These are phyloP conservation scores for Psix sp. DNA, from an alignment of 1,140 invertebrate species.

Conservation along the genomic window DNA sequence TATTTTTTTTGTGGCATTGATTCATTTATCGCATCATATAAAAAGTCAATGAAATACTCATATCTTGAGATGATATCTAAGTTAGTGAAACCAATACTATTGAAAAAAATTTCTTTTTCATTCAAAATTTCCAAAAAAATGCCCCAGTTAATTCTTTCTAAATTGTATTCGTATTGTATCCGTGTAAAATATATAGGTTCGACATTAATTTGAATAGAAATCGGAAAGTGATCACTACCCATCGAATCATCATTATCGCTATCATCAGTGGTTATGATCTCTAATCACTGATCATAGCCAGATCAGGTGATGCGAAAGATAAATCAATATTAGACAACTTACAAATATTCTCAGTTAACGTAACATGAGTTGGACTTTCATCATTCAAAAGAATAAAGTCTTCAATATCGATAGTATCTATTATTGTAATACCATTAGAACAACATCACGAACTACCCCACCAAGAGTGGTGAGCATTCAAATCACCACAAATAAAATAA, in stretches of 20 bases:
- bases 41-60: no score
- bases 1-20: no score
- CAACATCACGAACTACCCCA: conserved; percentile 3
- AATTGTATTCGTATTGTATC: not conserved
- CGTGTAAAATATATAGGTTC: not conserved
- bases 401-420: conserved; percentile 16
- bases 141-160: not conserved
- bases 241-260: conserved; percentile 1
- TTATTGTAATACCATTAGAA: conserved; percentile 7
- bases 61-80: no score
- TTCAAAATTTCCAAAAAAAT: not conserved
- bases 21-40: no score
- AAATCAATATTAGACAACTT: conserved; percentile 22
- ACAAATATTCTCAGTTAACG: not conserved
- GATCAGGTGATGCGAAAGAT: not conserved
- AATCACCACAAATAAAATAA: no score
- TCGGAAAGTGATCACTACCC: conserved; percentile 15
- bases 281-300: conserved; percentile 6
- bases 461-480: no score
- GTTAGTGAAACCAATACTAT: not conserved
- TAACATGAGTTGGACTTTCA: conserved; percentile 3
- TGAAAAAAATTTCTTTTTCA: not conserved
- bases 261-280: no score
- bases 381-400: conserved; percentile 17
- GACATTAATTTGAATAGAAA: no score